Evolutionary conservation across 2,888 invertebrate genomes (phyloP).

Genomic region (Corbicula japonica): DNA sequence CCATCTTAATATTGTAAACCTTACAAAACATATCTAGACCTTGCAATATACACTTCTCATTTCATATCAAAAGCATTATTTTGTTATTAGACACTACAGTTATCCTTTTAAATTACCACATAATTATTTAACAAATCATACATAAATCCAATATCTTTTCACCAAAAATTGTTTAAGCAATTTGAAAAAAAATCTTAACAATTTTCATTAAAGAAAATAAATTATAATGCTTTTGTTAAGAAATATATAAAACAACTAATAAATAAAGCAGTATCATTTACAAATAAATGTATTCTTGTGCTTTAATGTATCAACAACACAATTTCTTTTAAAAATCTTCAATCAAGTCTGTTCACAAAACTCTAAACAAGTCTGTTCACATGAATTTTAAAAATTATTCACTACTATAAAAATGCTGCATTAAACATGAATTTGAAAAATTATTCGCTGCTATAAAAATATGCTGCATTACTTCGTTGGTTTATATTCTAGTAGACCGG

Average conservation of each 20-base stretch:
- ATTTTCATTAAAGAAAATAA: constrained; percentile 4
- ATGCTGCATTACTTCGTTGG: constrained; percentile 4
- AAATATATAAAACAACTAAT: constrained; percentile 31
- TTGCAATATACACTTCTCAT: constrained; percentile 27
- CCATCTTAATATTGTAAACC: constrained; percentile 14
- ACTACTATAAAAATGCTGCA: too few species aligned
- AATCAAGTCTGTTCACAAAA: constrained; percentile 13
- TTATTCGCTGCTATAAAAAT: constrained; percentile 14
- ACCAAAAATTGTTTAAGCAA: constrained; percentile 5
- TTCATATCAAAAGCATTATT: constrained; percentile 50
- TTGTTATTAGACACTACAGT: not conserved
- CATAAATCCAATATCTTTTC: not conserved
- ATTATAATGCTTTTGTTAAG: constrained; percentile 41
- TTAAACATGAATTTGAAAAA: not conserved
- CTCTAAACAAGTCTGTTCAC: not conserved
- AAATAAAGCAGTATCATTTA: constrained; percentile 30
- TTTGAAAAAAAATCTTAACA: not conserved
- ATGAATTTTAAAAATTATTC: constrained; percentile 6
- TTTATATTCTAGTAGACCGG: constrained; percentile 21
- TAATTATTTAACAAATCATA: not conserved
- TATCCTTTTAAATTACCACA: not conserved
- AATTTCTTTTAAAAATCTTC: constrained; percentile 2
- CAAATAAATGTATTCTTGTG: constrained; percentile 31
- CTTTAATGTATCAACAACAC: constrained; percentile 14
- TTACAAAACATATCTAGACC: constrained; percentile 25